Conservation (phyloP, 2,888 invertebrate genomes). For the Lycocerus yunnanus region DNA sequence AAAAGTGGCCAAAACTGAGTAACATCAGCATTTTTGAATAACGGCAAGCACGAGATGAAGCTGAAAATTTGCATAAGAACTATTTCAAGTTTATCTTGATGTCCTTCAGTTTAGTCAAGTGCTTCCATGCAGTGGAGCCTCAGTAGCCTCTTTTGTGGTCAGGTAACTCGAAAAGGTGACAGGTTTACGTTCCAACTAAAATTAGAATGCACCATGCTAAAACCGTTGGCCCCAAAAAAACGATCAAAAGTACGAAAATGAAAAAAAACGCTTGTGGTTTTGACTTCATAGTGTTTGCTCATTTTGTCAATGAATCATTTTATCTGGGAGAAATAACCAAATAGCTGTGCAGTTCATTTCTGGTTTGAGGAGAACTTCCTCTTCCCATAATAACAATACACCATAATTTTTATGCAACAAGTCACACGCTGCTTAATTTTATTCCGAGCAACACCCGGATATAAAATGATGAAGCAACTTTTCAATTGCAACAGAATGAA, state of each 20-base stretch:
- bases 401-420: neutral
- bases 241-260: neutral
- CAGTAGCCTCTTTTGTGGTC: neutral
- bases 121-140: neutral
- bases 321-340: neutral
- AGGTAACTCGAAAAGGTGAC: neutral
- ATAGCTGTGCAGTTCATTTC: neutral
- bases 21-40: neutral
- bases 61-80: neutral
- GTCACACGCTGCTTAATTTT: neutral
- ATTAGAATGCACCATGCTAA: too few relatives aligned
- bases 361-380: neutral
- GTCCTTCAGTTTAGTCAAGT: neutral
- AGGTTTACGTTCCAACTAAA: neutral
- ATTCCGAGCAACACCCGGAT: neutral
- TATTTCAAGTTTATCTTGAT: neutral
- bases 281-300: neutral
- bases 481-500: neutral
- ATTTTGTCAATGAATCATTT: neutral
- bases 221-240: neutral
- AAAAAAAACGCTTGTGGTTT: neutral
- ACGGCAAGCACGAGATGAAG: neutral
- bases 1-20: neutral
- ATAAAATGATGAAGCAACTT: neutral
- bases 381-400: neutral